Conservation (phyloP, 2,113 vertebrate genomes). For the Psilopsiagon aurifrons region DNA sequence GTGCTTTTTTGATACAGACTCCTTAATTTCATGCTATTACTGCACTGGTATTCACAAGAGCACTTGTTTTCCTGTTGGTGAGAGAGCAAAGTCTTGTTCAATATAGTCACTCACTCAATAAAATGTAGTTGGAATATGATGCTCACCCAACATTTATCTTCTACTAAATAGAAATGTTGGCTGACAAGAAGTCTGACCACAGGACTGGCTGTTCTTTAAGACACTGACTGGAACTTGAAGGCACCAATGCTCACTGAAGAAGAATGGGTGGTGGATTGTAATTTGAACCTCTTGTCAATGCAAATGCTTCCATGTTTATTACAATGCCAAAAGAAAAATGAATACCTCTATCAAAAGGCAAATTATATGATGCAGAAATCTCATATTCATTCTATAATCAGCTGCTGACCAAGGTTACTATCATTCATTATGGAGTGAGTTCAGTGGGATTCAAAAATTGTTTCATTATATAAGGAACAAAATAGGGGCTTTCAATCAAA, state of each 20-base stretch:
- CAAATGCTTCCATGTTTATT: slow-evolving; percentile 38
- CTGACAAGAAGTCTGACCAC: slow-evolving; percentile 52
- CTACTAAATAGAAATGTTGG: slow-evolving; percentile 11
- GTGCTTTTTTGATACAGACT: background rate
- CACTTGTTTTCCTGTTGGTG: background rate
- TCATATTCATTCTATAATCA: slow-evolving; percentile 48
- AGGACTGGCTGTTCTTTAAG: slow-evolving; percentile 5
- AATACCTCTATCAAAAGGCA: slow-evolving; percentile 42
- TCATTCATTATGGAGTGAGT: background rate
- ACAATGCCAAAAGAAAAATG: slow-evolving; percentile 56
- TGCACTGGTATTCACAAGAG: background rate
- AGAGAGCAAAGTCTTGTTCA: slow-evolving; percentile 21
- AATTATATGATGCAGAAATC: slow-evolving; percentile 55
- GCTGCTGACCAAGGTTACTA: slow-evolving; percentile 9
- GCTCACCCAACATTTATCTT: slow-evolving; percentile 19
- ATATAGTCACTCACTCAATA: slow-evolving; percentile 15
- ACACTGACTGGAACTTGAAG: slow-evolving; percentile 18
- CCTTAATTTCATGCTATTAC: background rate
- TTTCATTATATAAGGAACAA: slow-evolving; percentile 30
- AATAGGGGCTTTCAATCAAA: slow-evolving; percentile 49
- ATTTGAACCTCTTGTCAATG: slow-evolving; percentile 44
- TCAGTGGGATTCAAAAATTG: slow-evolving; percentile 24
- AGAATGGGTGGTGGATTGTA: slow-evolving; percentile 14
- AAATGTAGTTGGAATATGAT: slow-evolving; percentile 8
- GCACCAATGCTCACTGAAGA: background rate